These are phyloP conservation scores for Lutra lutra DNA, from an alignment of 2,797 vertebrate species.

Conservation along the genomic window DNA sequence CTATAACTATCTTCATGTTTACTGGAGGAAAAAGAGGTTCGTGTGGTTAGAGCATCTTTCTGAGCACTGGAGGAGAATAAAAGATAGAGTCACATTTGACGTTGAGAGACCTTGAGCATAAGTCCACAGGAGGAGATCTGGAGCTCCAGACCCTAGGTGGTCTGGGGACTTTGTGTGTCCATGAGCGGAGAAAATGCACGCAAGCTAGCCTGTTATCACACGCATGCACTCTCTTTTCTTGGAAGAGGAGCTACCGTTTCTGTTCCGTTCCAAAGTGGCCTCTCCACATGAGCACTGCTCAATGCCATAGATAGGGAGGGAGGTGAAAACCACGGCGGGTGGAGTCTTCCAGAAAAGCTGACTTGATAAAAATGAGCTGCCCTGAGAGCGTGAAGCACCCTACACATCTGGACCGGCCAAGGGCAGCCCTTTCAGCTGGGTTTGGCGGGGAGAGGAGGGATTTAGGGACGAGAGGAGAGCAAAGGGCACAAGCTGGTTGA, in stretches of 20 bases:
- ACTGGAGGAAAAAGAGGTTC: not conserved
- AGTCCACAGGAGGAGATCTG: not conserved
- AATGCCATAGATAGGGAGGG: not conserved
- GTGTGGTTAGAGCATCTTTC: not conserved
- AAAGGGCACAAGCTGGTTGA: not conserved
- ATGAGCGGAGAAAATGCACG: not conserved
- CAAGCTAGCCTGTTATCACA: fast-evolving
- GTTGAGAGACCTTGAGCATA: not conserved
- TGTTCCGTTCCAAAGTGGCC: not conserved
- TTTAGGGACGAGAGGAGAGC: not conserved
- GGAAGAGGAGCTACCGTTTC: not conserved
- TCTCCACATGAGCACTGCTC: not conserved
- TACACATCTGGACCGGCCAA: not conserved
- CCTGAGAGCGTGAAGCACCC: not conserved
- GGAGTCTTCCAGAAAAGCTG: not conserved
- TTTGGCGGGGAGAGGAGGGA: fast-evolving
- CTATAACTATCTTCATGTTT: not conserved
- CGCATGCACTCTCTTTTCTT: not conserved
- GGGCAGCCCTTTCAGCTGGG: not conserved
- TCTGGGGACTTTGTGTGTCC: not conserved
- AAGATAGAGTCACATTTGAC: not conserved
- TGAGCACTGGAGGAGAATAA: not conserved
- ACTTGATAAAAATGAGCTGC: not conserved
- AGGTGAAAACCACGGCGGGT: not conserved
- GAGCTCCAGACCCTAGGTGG: not conserved